Evolutionary conservation across 2,113 vertebrate genomes (phyloP), one percentile per base, ranked within the genome.

Genomic region (Martes martes): DNA sequence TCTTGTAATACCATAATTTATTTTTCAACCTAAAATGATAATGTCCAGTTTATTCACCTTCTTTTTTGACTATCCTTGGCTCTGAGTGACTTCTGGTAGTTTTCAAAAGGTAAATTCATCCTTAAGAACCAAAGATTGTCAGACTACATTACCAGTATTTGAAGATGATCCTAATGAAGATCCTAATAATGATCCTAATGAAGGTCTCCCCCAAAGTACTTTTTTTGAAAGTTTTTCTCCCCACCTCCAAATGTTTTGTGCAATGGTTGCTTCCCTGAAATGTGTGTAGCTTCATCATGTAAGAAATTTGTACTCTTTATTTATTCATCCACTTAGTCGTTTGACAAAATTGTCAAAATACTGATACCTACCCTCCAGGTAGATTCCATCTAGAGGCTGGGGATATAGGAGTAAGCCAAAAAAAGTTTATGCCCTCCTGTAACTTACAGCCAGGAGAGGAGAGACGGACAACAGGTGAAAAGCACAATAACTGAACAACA

Each of bases 1-100:
- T 79, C 80, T 96, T 86, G 0, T 45, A 84, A 83, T 57, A 45
- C 24, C 2, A 42, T 80, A 50, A 76, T 82, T 89, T 79, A 71
- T 73, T 95, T 94, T 94, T 82, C 79, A 93, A 88, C 18, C 45
- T 93, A 84, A 69, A 95, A 65, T 52, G 15, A 39, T 71, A 69
- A 65, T 82, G 3, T 93, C 19, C 16, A 45, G 31, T 26, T 95
- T 81, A 39, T 83, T 71, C 19, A 74, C 47, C 26, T 91, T 84
- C 18, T 81, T 24, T 88, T 89, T 95, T 67, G 36, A 39, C 59
- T 71, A 11, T 59, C 6, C 47, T 97, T 95, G 28, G 19, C n/a
- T 76, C 52, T 86, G 69, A 93, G 31, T 93, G 33, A 78, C 18
- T 95, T 90, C 47, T 88, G 36, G n/a, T 63, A 28, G 15, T 52